phyloP scores from a whole-genome alignment of 2,113 vertebrate species.

The Cinclus mexicanus region DNA sequence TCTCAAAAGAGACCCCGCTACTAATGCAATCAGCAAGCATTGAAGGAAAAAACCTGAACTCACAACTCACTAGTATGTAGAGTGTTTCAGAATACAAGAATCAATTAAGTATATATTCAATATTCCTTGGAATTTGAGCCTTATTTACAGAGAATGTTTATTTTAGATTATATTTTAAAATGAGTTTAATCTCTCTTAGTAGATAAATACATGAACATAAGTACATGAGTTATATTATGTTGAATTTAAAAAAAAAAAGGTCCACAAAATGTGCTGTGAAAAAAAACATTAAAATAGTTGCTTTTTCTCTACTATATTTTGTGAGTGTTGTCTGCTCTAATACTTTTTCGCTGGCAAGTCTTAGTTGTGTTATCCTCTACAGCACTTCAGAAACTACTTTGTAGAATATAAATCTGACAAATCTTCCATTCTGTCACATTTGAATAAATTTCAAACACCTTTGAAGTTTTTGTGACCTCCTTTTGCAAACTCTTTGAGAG shows the following conservation, averaged over 20 bases:
- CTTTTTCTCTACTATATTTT: background rate
- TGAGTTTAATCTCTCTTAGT: background rate
- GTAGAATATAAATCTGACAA: background rate
- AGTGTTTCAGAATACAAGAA: background rate
- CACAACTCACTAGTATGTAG: background rate
- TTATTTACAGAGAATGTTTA: background rate
- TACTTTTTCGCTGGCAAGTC: background rate
- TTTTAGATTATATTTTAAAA: background rate
- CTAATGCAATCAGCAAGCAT: background rate
- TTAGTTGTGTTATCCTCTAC: background rate
- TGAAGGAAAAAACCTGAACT: rapidly evolving
- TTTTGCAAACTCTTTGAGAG: conserved; percentile 3
- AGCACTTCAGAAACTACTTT: background rate
- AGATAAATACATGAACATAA: background rate
- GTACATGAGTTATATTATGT: background rate
- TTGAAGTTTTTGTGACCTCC: background rate
- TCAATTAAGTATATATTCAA: background rate
- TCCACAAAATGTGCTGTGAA: background rate
- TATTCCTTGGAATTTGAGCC: background rate
- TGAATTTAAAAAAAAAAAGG: background rate
- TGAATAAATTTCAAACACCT: conserved; percentile 3
- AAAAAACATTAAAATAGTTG: background rate
- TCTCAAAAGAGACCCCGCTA: background rate
- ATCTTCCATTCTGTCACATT: background rate
- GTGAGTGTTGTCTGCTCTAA: background rate